Percentiles rank a stretch among this genome's conserved stretches.
Conservation (phyloP, 2,888 invertebrate species). For the Glaucopsyche alexis region DNA sequence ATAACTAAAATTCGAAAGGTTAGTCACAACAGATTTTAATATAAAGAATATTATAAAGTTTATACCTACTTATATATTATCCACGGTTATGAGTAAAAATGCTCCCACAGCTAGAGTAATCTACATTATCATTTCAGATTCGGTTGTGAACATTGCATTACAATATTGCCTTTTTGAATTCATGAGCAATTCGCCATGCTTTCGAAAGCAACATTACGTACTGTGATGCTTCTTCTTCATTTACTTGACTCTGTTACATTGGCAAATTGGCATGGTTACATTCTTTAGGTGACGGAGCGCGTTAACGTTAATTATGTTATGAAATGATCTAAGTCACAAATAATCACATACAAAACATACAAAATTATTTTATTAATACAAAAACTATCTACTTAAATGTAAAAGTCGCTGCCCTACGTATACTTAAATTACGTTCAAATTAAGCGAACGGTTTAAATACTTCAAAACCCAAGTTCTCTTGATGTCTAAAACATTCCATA, state of each 20-base stretch:
- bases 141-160: too few species aligned
- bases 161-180: too few species aligned
- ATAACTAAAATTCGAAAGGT: conserved; percentile 1
- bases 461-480: conserved; percentile 32
- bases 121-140: too few species aligned
- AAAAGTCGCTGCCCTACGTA: conserved; percentile 31
- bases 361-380: conserved; percentile 32
- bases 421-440: conserved; percentile 33
- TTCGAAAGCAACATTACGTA: too few species aligned
- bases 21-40: background rate
- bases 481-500: background rate
- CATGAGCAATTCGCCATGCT: too few species aligned
- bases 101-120: background rate
- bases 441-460: conserved; percentile 40
- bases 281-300: too few species aligned
- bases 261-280: too few species aligned
- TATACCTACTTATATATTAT: background rate
- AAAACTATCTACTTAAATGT: conserved; percentile 29
- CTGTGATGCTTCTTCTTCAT: too few species aligned
- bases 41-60: background rate
- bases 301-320: background rate
- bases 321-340: conserved; percentile 24
- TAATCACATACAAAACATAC: conserved; percentile 30
- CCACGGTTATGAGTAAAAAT: background rate
- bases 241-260: too few species aligned